Evolutionary conservation across 2,888 invertebrate genomes (phyloP), one percentile per base, ranked within the genome.

Genomic region (Clistopyga incitator): DNA sequence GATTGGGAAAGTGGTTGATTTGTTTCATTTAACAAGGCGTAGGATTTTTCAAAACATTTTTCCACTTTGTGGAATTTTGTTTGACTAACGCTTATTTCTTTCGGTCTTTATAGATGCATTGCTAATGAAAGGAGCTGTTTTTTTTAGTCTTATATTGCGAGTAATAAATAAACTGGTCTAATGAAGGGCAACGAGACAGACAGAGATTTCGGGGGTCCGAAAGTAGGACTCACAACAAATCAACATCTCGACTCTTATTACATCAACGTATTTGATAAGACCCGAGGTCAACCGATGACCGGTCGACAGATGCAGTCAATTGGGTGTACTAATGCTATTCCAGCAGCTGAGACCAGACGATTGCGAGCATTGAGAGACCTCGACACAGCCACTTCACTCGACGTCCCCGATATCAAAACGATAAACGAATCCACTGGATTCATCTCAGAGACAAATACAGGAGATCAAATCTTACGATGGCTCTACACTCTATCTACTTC

Each of bases 201-300:
- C 80, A 72, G 82, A 82, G 81, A 85, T 85, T 82, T 84, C 71
- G 78, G 82, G 45, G 45, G 11, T 54, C 75, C 70, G 18, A 61
- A 82, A 82, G 79, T 79, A 78, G 82, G 87, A 86, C 88, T 85
- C 85, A 84, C 80, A 87, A 89, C 90, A 89, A 91, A 90, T 87
- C 87, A 87, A 88, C 87, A 64, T 82, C 78, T 89, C 86, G 86
- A 88, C 88, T 90, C 89, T 89, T 90, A 91, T 92, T 90, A 89
- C 89, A 89, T 91, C 90, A 89, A 90, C 88, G 89, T 86, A 86
- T 90, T 90, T 91, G 90, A 91, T 90, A 90, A 90, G 88, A 88
- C 82, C 85, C 90, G 91, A 91, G 91, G 91, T 91, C 91, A 90
- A 87, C 87, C 87, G 89, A 88, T 90, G 89, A 88, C 88, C 88